phyloP scores from a whole-genome alignment of 2,797 vertebrate genomes.

The Enteromius paludinosus region DNA sequence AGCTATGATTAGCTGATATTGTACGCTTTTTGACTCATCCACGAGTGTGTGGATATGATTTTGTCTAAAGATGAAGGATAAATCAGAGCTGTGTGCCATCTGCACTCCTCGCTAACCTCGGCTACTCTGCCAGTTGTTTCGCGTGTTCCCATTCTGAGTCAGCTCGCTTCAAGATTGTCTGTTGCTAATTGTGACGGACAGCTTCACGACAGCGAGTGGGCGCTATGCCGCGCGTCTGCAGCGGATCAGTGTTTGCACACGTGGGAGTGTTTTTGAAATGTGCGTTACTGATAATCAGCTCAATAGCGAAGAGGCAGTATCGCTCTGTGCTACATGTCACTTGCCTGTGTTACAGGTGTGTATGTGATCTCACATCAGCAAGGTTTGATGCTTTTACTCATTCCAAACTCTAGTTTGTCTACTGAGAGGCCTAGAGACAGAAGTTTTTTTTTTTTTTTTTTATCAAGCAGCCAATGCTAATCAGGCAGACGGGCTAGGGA shows the following conservation, averaged over 20 bases:
- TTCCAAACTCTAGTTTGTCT: constrained; percentile 8
- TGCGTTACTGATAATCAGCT: constrained; percentile 37
- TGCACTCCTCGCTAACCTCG: constrained; percentile 6
- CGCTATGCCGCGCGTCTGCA: not conserved
- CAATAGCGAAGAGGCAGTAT: constrained; percentile 12
- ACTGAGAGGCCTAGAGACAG: constrained; percentile 11
- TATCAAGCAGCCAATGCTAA: constrained; percentile 31
- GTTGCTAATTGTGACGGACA: constrained; percentile 40
- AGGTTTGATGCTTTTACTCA: constrained; percentile 13
- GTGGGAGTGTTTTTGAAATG: constrained; percentile 38
- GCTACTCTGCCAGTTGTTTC: constrained; percentile 12
- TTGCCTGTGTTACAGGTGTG: constrained; percentile 5
- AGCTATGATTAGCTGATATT: constrained; percentile 4
- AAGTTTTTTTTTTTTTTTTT: not conserved
- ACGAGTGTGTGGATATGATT: not conserved
- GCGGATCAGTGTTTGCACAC: not conserved
- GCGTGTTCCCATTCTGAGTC: constrained; percentile 6
- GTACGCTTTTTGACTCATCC: not conserved
- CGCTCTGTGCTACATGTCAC: constrained; percentile 2
- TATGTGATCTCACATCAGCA: constrained; percentile 23
- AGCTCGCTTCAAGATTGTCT: constrained; percentile 17
- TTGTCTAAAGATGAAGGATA: not conserved
- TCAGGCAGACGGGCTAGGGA: constrained; percentile 28
- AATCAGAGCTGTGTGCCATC: constrained; percentile 4
- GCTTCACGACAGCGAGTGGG: constrained; percentile 41